Evolutionary conservation across 2,113 vertebrate genomes (phyloP), one percentile per base, ranked within the genome.

Genomic region (Zingel zingel): DNA sequence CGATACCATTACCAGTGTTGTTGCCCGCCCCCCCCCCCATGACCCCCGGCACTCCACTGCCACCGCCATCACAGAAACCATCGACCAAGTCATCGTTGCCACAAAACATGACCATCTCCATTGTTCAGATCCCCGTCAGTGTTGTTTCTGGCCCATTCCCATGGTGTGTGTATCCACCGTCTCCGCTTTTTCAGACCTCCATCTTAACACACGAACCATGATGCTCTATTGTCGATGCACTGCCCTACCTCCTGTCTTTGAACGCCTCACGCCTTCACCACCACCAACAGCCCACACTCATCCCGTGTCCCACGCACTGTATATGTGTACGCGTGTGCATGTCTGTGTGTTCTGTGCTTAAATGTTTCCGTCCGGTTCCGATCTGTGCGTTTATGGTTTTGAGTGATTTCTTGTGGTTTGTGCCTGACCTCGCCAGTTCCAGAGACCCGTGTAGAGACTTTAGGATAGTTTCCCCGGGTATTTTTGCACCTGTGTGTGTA

Each of bases 151-250:
- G 76, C 77, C 47, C 84, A 48, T 67, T 13, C 18, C 84, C 79
- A 80, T 67, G 84, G 88, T 86, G 89, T 90, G 89, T 93, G 87
- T 74, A 16, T 14, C 76, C 81, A 57, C 57, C 66, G 16, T 45
- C 67, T 33, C 23, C 30, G 19, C 62, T 5, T 39, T 18, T 6
- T 54, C 74, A 71, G 69, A 48, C 70, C 71, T 74, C 12, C 88
- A 83, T 86, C 57, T 76, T 13, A 21, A 11, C 12, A 64, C 8
- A 72, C 67, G 33, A 13, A 13, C 77, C 87, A 80, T 73, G 67
- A 39, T 82, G 64, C 30, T 80, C 80, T 87, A 76, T 59, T 79
- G 68, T 75, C 39, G 47, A 53, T 54, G 77, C 71, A 15, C 81
- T 63, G 73, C 72, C 76, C 67, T 43, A 10, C 76, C 19, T 51